Base-by-base conservation (phyloP, 2,888 invertebrate species). In the Eurois occulta region DNA sequence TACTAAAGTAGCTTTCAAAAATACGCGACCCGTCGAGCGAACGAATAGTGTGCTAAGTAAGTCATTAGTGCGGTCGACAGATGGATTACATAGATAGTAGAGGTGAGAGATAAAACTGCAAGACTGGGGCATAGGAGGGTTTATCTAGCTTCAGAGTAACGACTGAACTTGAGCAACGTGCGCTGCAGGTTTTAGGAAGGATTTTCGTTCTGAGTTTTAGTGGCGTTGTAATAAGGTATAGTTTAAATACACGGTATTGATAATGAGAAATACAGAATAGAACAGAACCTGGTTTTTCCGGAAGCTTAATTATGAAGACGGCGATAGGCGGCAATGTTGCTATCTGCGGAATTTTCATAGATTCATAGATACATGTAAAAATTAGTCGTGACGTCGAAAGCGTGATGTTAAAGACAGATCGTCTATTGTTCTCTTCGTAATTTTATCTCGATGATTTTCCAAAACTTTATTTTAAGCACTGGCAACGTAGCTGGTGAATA, bases 41-140 rank as follows among this genome's bases (percentile, higher is more conserved):
- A 77, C 79, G 74, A 80, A 87, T 78, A 76, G 86, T 86, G 88
- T 85, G 85, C 80, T 83, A 88, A 87, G 83, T 82, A 77, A 88
- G 80, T 86, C 85, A 75, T 87, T 84, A 87, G 81, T 73, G 78
- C 66, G 78, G 83, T 80, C 78, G 77, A 76, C 81, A 77, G 78
- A 78, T 55, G 77, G 77, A 81, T 83, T 77, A 77, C 58, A 74
- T 68, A 73, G 67, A 76, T 77, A 66, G 62, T 35, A 52, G 65
- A 73, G 83, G 79, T 75, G 72, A 55, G 74, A 72, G 66, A 77
- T 72, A 73, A 78, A 83, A 75, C 74, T 73, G 41, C 43, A 75
- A 28, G 77, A 48, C 38, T 52, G 69, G 65, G 64, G 55, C 66
- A 60, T 38, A 28, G 13, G 16, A 11, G 32, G 60, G 18, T 55